phyloP scores from a whole-genome alignment of 92 coral and sea anemone species.

The Metridium senile region DNA sequence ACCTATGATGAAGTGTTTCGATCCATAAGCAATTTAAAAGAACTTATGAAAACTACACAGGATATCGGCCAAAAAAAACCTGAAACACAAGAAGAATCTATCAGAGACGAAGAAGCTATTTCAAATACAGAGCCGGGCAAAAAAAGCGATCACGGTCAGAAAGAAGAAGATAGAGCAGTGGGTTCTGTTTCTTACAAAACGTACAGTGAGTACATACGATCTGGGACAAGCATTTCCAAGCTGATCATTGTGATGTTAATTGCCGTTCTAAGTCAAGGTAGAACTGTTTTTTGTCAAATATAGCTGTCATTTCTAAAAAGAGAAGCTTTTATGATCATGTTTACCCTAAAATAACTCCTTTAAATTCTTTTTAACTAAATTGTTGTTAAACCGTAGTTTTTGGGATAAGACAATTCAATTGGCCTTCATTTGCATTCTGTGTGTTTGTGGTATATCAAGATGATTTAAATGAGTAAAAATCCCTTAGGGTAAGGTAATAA shows the following conservation, averaged over 20 bases:
- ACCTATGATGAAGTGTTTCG: neutral
- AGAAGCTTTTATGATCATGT: too few relatives aligned
- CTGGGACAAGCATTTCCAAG: constrained; percentile 19
- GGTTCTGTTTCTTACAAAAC: constrained; percentile 25
- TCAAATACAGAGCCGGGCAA: too few relatives aligned
- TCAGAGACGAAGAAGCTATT: neutral
- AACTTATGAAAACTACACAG: neutral
- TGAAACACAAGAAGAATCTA: neutral
- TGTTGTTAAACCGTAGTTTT: too few relatives aligned
- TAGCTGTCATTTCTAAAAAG: too few relatives aligned
- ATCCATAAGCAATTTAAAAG: neutral
- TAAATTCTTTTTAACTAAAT: too few relatives aligned
- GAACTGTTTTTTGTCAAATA: neutral
- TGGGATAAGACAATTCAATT: too few relatives aligned
- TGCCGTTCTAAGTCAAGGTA: constrained; percentile 32
- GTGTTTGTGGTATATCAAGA: too few relatives aligned
- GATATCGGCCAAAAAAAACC: neutral
- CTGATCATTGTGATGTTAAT: constrained; percentile 13
- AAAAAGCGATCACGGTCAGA: neutral
- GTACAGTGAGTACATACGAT: constrained; percentile 44
- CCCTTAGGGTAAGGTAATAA: too few relatives aligned
- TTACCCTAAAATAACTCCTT: too few relatives aligned
- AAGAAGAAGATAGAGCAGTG: constrained; percentile 42
- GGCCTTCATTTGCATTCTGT: too few relatives aligned
- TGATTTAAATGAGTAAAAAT: too few relatives aligned